Conservation (phyloP, 53 echinoderm and acorn worm species). For the Paracentrotus lividus region DNA sequence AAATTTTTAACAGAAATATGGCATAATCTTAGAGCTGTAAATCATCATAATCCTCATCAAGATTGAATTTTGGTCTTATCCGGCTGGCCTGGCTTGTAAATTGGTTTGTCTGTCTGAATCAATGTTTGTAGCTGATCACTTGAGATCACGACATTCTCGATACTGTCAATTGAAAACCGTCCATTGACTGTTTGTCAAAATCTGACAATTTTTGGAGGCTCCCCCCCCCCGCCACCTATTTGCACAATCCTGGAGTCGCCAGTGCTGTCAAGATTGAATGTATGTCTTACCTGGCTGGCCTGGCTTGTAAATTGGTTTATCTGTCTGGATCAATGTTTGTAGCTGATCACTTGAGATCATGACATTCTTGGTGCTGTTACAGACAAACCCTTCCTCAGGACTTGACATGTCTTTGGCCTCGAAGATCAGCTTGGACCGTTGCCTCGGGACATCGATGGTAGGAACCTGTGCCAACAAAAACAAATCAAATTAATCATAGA, state of each 20-base stretch:
- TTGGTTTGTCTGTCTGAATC: constrained; percentile 96
- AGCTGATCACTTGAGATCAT: not conserved
- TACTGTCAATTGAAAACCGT: not conserved
- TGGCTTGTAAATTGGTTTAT: constrained; percentile 97
- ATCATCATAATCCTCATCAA: no score
- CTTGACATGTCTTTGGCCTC: not conserved
- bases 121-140: constrained; percentile 71
- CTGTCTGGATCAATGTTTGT: constrained; percentile 92
- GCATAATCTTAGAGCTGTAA: no score
- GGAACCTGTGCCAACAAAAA: constrained; percentile 29
- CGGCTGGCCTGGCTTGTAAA: constrained; percentile 94
- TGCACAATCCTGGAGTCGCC: no score
- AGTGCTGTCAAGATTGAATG: no score
- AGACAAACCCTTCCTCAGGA: not conserved
- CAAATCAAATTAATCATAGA: not conserved
- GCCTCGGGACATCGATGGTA: not conserved
- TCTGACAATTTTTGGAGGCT: no score
- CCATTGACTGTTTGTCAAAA: no score
- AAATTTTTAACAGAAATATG: no score
- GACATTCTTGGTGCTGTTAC: constrained; percentile 47
- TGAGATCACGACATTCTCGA: constrained; percentile 10
- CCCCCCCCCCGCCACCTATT: no score
- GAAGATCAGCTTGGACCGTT: constrained; percentile 32
- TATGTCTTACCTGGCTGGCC: constrained; percentile 88
- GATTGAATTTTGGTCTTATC: constrained; percentile 52